phyloP scores from a whole-genome alignment of 30 jellyfish, hydroid and myxozoan genomes.

The Aurelia coerulea region DNA sequence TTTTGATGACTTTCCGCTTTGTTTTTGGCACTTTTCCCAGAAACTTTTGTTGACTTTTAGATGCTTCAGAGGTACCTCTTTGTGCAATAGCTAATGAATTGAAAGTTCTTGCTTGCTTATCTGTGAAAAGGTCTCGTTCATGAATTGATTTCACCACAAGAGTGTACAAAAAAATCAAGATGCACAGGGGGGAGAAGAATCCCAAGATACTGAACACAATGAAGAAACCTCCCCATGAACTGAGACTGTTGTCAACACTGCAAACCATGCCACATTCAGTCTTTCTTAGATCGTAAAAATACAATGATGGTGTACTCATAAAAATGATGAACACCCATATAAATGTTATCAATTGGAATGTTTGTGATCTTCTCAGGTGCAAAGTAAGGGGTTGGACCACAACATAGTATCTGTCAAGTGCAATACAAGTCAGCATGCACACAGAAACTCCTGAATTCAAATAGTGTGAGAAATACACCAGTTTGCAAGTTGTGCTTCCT shows the following conservation, averaged over 20 bases:
- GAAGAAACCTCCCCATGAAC: slow-evolving; percentile 78
- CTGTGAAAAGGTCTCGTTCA: slow-evolving; percentile 39
- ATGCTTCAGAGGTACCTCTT: slow-evolving; percentile 4
- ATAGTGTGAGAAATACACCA: slow-evolving; percentile 67
- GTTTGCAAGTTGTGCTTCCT: slow-evolving; percentile 60
- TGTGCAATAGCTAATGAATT: background rate
- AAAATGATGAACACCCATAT: slow-evolving; percentile 70
- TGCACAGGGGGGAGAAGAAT: slow-evolving; percentile 62
- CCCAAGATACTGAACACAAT: slow-evolving; percentile 46
- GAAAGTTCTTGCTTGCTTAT: slow-evolving; percentile 1
- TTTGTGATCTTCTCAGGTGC: slow-evolving; percentile 81
- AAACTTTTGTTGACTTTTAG: slow-evolving; percentile 36
- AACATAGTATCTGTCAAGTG: slow-evolving; percentile 86
- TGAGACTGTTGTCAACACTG: slow-evolving; percentile 18
- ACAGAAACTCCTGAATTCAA: slow-evolving; percentile 76
- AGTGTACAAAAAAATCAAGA: slow-evolving; percentile 30
- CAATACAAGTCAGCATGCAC: slow-evolving; percentile 83
- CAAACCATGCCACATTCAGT: slow-evolving; percentile 46
- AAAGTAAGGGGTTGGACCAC: slow-evolving; percentile 81
- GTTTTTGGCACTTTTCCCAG: slow-evolving; percentile 85
- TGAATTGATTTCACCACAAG: slow-evolving; percentile 48
- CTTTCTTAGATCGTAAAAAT: slow-evolving; percentile 48
- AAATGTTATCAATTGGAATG: slow-evolving; percentile 70
- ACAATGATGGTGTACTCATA: slow-evolving; percentile 70
- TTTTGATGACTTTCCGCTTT: slow-evolving; percentile 67